Evolutionary conservation across 2,888 invertebrate genomes (phyloP).

Genomic region (Thecocarcelia acutangulata): DNA sequence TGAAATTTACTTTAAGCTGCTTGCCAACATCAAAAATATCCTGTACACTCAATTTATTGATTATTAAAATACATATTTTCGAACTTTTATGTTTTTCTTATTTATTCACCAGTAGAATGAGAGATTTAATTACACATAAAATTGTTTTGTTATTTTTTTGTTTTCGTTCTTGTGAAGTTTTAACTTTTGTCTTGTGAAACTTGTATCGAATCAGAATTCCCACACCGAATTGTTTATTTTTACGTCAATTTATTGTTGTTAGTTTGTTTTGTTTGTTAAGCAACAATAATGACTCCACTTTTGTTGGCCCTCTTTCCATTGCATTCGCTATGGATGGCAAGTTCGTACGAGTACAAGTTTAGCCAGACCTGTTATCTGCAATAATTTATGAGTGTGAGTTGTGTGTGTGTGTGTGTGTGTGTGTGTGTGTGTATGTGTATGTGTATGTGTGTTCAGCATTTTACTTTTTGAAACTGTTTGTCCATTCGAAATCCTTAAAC

Average conservation of each 20-base stretch:
- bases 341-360: not conserved
- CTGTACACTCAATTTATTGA: too few species aligned
- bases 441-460: slow-evolving; percentile 13
- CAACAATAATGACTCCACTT: slow-evolving; percentile 56
- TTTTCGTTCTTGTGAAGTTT: slow-evolving; percentile 38
- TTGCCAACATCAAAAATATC: too few species aligned
- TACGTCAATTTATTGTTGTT: slow-evolving; percentile 61
- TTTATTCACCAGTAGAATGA: slow-evolving; percentile 10
- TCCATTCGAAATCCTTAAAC: slow-evolving; percentile 67
- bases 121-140: slow-evolving; percentile 53
- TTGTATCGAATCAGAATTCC: slow-evolving; percentile 62
- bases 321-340: not conserved
- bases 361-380: slow-evolving; percentile 55
- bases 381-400: slow-evolving; percentile 44
- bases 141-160: slow-evolving; percentile 41
- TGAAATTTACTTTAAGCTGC: too few species aligned
- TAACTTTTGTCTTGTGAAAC: slow-evolving; percentile 41
- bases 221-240: slow-evolving; percentile 72
- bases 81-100: not conserved
- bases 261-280: slow-evolving; percentile 60
- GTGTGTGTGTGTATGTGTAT: slow-evolving; percentile 26
- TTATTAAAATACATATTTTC: too few species aligned
- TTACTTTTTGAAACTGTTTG: slow-evolving; percentile 30
- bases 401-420: slow-evolving; percentile 33
- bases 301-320: slow-evolving; percentile 10